Conservation (phyloP, 2,113 vertebrate species). For the Seriola dumerili region DNA sequence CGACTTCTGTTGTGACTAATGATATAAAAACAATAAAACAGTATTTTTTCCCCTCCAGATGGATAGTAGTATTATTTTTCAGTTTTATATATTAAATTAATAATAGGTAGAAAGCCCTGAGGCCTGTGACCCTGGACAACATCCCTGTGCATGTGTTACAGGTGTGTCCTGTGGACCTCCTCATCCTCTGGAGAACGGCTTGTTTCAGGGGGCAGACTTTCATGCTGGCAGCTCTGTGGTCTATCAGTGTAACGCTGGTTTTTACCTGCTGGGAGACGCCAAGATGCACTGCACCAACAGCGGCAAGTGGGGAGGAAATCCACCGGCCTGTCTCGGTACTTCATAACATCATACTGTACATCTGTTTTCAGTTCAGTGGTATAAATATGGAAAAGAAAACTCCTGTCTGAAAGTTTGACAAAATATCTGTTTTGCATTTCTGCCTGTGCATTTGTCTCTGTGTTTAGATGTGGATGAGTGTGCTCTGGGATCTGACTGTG, state of each 20-base stretch:
- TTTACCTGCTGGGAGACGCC: conserved; percentile 94
- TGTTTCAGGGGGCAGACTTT: conserved; percentile 90
- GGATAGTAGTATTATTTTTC: background rate
- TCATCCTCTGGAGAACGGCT: conserved; percentile 90
- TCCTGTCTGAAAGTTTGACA: background rate
- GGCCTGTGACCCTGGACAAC: background rate
- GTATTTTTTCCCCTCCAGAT: too few relatives aligned
- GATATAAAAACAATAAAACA: too few relatives aligned
- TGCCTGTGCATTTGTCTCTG: conserved; percentile 3
- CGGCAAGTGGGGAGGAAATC: conserved; percentile 92
- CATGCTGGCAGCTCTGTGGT: conserved; percentile 90
- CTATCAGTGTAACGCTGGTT: conserved; percentile 93
- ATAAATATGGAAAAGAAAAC: background rate
- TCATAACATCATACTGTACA: background rate
- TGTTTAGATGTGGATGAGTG: conserved; percentile 95
- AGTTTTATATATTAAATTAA: background rate
- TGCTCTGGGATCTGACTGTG: conserved; percentile 94
- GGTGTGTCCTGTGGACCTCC: conserved; percentile 94
- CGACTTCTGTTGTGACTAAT: too few relatives aligned
- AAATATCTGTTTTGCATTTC: background rate
- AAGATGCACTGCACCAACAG: conserved; percentile 91
- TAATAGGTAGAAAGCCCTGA: background rate
- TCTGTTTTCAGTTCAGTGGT: background rate
- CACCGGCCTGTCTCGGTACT: conserved; percentile 93
- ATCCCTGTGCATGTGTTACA: conserved; percentile 56